Evolutionary conservation across 1,140 invertebrate genomes (phyloP).

Genomic region (Drosophila athabasca): DNA sequence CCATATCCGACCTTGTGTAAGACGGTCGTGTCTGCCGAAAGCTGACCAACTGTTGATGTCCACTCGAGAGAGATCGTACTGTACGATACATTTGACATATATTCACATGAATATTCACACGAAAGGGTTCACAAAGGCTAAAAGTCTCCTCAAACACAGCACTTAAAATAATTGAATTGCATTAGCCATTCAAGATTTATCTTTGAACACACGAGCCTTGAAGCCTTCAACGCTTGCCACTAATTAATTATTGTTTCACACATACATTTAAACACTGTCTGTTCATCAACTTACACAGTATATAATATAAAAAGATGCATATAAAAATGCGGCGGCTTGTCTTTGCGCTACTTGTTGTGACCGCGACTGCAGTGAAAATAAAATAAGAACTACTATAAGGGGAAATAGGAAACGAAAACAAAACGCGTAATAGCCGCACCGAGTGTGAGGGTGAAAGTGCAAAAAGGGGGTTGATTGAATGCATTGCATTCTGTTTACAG

Average conservation of each 20-base stretch:
- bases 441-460: slow-evolving; percentile 45
- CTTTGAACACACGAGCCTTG: not conserved
- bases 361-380: slow-evolving; percentile 51
- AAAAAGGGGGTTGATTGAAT: slow-evolving; percentile 63
- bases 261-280: slow-evolving; percentile 4
- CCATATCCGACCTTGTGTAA: too few species aligned
- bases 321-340: slow-evolving; percentile 2
- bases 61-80: too few species aligned
- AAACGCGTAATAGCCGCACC: slow-evolving; percentile 33
- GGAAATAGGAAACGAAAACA: slow-evolving; percentile 44
- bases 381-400: slow-evolving; percentile 9
- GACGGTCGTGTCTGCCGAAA: too few species aligned
- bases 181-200: not conserved
- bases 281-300: not conserved
- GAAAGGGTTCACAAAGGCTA: not conserved
- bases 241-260: not conserved
- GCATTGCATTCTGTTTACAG: slow-evolving; percentile 32
- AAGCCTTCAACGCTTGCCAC: not conserved
- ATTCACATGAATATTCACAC: not conserved
- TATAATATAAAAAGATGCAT: not conserved
- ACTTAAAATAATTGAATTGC: not conserved
- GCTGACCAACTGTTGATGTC: too few species aligned
- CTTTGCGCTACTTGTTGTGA: slow-evolving; percentile 23
- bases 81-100: not conserved
- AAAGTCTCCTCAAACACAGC: not conserved